Evolutionary conservation across 2,888 invertebrate species (phyloP), one percentile per base, ranked within the genome.

Genomic region (Smittia sp.): DNA sequence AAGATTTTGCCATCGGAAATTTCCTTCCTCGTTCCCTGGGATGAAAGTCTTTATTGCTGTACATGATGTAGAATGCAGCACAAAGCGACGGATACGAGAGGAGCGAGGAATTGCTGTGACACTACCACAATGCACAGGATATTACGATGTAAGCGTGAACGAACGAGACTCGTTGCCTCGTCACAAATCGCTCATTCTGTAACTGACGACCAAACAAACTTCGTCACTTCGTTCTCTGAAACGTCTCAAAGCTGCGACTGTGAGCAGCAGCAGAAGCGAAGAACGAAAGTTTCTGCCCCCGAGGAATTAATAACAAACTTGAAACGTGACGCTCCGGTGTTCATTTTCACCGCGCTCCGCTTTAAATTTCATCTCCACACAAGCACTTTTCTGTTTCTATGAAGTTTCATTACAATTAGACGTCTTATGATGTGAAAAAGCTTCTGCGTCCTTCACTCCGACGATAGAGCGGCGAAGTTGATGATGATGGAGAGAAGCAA

Each of bases 281-380:
- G 46, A 9, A 20, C 18, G n/a, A 58, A 58, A 18, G 20, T 58
- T 1, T 18, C 20, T 54, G 69, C 69, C 69, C 69, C 15, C 15
- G 32, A 69, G 54, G 54, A 69, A 69, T 69, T 69, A 52, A 69
- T 69, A 69, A 69, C 54, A 69, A 69, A 69, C 52, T 54, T 69
- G 69, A 69, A 69, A 69, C 69, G 69, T 69, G 69, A 69, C 24
- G 52, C 41, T 54, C 18, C 7, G 18, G 46, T 46, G 46, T 46
- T 46, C 46, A 46, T 46, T 46, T 46, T 15, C 46, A 46, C 46
- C 46, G 46, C 46, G 32, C 32, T 11, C n/a, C 46, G 32, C 9
- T 9, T 32, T 32, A 32, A 32, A 32, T 32, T 32, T 32, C 9
- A 32, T 9, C 32, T 32, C 32, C 4, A 32, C 32, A 32, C 32